Evolutionary conservation across 2,797 vertebrate species (phyloP).

Genomic region (Sarcoramphus papa): DNA sequence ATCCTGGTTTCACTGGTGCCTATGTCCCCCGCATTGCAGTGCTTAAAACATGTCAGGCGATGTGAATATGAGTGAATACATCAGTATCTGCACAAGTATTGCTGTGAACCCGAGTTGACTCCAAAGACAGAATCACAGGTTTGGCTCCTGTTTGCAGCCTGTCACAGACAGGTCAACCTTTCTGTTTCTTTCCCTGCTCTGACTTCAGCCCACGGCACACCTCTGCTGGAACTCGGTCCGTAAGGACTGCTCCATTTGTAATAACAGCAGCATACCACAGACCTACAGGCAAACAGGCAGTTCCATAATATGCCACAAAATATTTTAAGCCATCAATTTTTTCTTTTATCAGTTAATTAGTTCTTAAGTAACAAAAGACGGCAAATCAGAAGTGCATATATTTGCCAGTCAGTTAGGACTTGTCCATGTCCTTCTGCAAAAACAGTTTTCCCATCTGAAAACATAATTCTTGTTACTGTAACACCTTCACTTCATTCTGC

Average conservation of each 20-base stretch:
- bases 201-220: not conserved
- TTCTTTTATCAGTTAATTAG: not conserved
- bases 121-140: not conserved
- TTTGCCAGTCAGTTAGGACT: not conserved
- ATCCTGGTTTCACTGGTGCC: not conserved
- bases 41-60: not conserved
- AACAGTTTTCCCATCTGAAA: not conserved
- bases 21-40: fast-evolving
- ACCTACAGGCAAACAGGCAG: not conserved
- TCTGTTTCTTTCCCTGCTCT: not conserved
- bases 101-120: not conserved
- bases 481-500: not conserved
- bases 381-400: not conserved
- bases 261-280: too few species aligned
- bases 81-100: not conserved
- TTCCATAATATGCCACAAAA: not conserved
- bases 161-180: not conserved
- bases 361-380: not conserved
- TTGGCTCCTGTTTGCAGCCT: not conserved
- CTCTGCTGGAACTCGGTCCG: fast-evolving
- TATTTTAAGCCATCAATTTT: not conserved
- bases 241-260: not conserved
- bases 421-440: not conserved
- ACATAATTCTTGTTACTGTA: not conserved
- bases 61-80: not conserved